A percentile compares a stretch with the other conserved stretches of the same genome.
Conservation (phyloP, 2,113 vertebrate genomes). For the Hippocampus barbouri region DNA sequence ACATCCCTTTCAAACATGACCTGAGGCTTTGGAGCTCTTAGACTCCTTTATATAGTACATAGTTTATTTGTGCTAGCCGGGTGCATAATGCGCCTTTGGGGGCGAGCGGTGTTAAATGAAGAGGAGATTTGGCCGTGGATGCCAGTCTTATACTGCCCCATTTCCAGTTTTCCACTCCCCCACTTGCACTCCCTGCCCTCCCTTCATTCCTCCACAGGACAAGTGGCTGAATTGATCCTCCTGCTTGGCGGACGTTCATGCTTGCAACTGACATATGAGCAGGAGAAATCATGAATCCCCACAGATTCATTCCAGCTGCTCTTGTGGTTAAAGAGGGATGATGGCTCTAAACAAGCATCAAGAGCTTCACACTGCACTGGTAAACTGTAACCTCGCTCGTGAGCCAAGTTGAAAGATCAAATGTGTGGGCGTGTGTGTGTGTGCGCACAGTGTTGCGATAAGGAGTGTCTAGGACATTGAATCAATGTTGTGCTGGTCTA, state of each 20-base stretch:
- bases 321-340: conserved; percentile 21
- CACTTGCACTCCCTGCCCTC: conserved; percentile 14
- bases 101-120: conserved; percentile 20
- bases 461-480: conserved; percentile 19
- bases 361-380: conserved; percentile 21
- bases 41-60: conserved; percentile 69
- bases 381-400: conserved; percentile 28
- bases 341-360: conserved; percentile 29
- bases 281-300: conserved; percentile 29
- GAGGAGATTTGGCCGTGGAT: conserved; percentile 27
- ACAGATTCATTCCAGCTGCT: conserved; percentile 33
- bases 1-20: conserved; percentile 64
- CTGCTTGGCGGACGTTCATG: conserved; percentile 27
- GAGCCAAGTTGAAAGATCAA: conserved; percentile 42
- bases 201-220: conserved; percentile 21
- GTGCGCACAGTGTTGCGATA: conserved; percentile 14
- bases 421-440: conserved; percentile 15
- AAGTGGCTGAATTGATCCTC: conserved; percentile 46
- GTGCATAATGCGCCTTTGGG: conserved; percentile 39
- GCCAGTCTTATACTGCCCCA: conserved; percentile 23
- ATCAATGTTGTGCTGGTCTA: no score
- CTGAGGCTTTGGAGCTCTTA: conserved; percentile 43
- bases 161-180: conserved; percentile 52
- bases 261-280: conserved; percentile 34
- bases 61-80: conserved; percentile 61